These are phyloP conservation scores for Aldabrachelys gigantea DNA, from an alignment of 2,113 vertebrate genomes.

Conservation along the genomic window DNA sequence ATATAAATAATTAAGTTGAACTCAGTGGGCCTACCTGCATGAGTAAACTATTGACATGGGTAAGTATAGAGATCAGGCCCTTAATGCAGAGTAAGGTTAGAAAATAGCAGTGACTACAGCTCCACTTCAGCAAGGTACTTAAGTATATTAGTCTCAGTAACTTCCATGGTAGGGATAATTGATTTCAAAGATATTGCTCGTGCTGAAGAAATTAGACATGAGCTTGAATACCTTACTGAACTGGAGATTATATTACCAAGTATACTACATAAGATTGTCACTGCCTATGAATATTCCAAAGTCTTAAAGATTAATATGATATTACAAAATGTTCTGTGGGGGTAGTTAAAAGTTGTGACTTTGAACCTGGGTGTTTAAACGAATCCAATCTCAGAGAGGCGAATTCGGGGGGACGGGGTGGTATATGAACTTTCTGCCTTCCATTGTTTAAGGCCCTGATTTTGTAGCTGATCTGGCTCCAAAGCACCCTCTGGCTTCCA, in stretches of 20 bases:
- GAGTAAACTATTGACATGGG: not conserved
- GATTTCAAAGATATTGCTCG: not conserved
- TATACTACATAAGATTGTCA: not conserved
- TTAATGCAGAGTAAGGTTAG: not conserved
- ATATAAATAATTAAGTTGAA: not conserved
- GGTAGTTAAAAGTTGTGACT: not conserved
- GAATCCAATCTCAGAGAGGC: not conserved
- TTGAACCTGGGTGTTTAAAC: not conserved
- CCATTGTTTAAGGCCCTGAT: not conserved
- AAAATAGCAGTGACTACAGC: not conserved
- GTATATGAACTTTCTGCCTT: not conserved
- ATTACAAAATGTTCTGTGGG: not conserved
- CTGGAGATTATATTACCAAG: not conserved
- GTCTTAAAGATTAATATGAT: not conserved
- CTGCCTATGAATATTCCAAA: not conserved
- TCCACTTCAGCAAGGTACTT: not conserved
- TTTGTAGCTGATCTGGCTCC: not conserved
- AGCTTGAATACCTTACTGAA: not conserved
- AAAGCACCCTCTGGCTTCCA: not conserved
- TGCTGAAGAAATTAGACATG: not conserved
- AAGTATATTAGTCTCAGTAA: not conserved
- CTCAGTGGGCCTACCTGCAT: not conserved
- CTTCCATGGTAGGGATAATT: not conserved
- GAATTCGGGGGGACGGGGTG: too few species aligned
- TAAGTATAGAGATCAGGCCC: not conserved